Conservation (phyloP, 1,140 invertebrate genomes). For the Hesperophylax magnus region DNA sequence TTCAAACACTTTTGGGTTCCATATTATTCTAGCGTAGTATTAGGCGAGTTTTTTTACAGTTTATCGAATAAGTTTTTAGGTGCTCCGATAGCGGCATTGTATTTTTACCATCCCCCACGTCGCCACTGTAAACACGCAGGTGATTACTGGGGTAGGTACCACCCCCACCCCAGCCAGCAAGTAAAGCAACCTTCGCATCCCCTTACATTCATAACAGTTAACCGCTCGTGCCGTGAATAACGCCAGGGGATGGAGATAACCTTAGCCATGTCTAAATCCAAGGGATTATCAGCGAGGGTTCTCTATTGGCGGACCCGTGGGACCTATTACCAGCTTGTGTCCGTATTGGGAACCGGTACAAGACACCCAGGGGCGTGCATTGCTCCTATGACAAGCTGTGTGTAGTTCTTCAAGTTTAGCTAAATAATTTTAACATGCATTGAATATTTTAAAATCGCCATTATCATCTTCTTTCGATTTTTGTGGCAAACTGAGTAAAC, state of each 20-base stretch:
- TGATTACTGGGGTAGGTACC: neutral
- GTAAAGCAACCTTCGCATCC: constrained; percentile 13
- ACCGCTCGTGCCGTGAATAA: constrained; percentile 57
- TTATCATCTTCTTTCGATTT: no score
- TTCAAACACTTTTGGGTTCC: no score
- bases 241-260: constrained; percentile 56
- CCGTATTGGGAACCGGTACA: neutral
- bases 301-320: constrained; percentile 43
- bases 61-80: no score
- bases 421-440: no score
- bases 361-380: neutral
- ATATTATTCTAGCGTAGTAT: no score
- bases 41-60: no score
- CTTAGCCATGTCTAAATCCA: constrained; percentile 55
- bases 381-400: no score
- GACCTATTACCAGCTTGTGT: constrained; percentile 17
- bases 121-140: neutral
- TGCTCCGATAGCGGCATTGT: no score
- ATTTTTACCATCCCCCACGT: no score
- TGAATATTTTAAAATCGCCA: no score
- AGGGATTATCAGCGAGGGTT: constrained; percentile 54
- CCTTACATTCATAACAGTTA: constrained; percentile 56
- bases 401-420: no score
- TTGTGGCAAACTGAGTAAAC: no score
- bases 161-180: neutral